A percentile compares a stretch with the other conserved stretches of the same genome.
Evolutionary conservation across 2,113 vertebrate species (phyloP).

Genomic region (Dasyurus viverrinus): DNA sequence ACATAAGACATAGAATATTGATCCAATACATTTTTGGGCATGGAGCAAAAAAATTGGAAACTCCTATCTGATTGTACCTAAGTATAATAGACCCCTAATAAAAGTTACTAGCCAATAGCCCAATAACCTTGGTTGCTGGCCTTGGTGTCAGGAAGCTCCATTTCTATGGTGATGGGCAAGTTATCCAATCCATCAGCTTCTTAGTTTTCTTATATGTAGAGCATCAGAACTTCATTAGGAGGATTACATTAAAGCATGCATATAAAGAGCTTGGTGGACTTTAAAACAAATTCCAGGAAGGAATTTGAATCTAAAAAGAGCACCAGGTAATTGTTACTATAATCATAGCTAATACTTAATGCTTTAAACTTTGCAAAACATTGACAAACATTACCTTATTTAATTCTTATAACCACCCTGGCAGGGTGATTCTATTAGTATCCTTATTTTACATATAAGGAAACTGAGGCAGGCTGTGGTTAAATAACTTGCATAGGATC

Average conservation of each 20-base stretch:
- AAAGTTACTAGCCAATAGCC: not conserved
- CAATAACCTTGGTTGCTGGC: not conserved
- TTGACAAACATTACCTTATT: not conserved
- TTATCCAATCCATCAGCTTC: not conserved
- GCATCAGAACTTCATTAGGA: not conserved
- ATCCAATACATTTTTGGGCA: not conserved
- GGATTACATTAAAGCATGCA: not conserved
- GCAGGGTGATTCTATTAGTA: not conserved
- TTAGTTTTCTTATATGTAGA: not conserved
- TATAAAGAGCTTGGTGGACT: not conserved
- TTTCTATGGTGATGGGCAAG: not conserved
- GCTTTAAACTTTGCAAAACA: not conserved
- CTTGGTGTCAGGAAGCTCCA: not conserved
- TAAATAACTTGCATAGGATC: not conserved
- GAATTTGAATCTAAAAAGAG: not conserved
- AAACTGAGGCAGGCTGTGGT: not conserved
- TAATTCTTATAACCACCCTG: not conserved
- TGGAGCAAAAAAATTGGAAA: not conserved
- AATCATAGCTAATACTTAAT: not conserved
- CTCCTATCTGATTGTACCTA: not conserved
- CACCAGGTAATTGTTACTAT: not conserved
- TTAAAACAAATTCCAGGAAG: not conserved
- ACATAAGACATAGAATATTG: not conserved
- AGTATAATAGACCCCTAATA: not conserved
- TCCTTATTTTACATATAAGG: not conserved